Conservation (phyloP, 2,888 invertebrate genomes). For the Chymomyza amoena region DNA sequence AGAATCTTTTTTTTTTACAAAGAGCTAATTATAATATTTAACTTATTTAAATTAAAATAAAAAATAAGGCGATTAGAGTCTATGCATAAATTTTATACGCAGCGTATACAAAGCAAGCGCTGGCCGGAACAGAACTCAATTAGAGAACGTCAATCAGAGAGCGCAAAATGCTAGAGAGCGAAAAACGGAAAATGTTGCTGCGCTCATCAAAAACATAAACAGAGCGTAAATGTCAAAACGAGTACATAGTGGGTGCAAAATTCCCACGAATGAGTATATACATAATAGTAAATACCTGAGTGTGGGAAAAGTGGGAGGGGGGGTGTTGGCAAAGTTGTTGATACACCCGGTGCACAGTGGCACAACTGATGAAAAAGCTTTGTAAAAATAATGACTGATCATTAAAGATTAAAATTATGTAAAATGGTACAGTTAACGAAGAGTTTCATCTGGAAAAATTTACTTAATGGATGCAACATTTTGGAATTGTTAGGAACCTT, state of each 20-base stretch:
- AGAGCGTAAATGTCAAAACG: constrained; percentile 45
- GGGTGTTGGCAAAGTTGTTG: neutral
- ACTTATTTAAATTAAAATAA: neutral
- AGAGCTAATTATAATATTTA: neutral
- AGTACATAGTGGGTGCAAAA: constrained; percentile 50
- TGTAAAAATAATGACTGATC: too few species aligned
- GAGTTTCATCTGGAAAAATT: too few species aligned
- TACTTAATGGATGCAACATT: too few species aligned
- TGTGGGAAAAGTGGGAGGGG: neutral
- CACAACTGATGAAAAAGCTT: too few species aligned
- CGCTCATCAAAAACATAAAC: constrained; percentile 60
- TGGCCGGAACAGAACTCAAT: neutral
- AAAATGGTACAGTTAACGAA: too few species aligned
- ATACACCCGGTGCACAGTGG: neutral
- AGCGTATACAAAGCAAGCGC: neutral
- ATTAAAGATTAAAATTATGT: too few species aligned
- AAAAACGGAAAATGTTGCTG: constrained; percentile 26
- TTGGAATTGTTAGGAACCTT: too few species aligned
- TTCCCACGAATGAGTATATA: constrained; percentile 54
- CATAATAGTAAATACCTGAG: constrained; percentile 37
- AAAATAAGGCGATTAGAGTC: neutral
- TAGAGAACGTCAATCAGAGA: constrained; percentile 13
- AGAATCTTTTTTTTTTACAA: neutral
- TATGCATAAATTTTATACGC: neutral
- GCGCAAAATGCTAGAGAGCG: constrained; percentile 28